Evolutionary conservation across 2,888 invertebrate species (phyloP), one percentile per base, ranked within the genome.

Genomic region (Lasioglossum calceatum): DNA sequence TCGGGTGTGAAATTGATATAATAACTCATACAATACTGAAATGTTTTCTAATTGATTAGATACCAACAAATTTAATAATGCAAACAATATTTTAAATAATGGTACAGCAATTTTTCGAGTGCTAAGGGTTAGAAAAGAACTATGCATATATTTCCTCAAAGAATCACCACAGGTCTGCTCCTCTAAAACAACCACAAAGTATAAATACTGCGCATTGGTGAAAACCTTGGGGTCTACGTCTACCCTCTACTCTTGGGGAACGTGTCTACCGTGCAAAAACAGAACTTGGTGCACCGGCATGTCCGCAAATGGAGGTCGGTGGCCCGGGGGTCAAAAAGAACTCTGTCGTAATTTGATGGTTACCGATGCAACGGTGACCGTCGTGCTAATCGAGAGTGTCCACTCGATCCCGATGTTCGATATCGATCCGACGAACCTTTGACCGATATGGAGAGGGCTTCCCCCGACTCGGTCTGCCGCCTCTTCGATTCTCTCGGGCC

Each of bases 391-490:
- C 42, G 54, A n/a, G 74, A 19, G 58, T 61, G 73, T 73, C 70
- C 61, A 19, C 47, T 36, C 73, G 64, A 64, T 54, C 39, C 16
- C 32, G 50, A 81, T 42, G 47, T 32, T 78, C 77, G 79, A 84
- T 86, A 84, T 81, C 82, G 86, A 88, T 86, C 76, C 74, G 61
- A 36, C 50, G 77, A 82, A 88, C 79, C 88, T 88, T 77, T 75
- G 86, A 61, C 82, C 74, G 79, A 86, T 79, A 77, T 47, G 19
- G 44, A 76, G 73, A 54, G 54, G 77, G 74, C 73, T 70, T 77
- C 77, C 61, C 74, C 39, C 36, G 36, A 61, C 81, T 77, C 75
- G 44, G 14, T 50, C 71, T 72, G 39, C 70, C 75, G 67, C 42
- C 32, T 73, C 54, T 71, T 44, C 81, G 50, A 27, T 73, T 76